Conservation (phyloP, 1,140 invertebrate genomes). For the Melipona quadrifasciata region DNA sequence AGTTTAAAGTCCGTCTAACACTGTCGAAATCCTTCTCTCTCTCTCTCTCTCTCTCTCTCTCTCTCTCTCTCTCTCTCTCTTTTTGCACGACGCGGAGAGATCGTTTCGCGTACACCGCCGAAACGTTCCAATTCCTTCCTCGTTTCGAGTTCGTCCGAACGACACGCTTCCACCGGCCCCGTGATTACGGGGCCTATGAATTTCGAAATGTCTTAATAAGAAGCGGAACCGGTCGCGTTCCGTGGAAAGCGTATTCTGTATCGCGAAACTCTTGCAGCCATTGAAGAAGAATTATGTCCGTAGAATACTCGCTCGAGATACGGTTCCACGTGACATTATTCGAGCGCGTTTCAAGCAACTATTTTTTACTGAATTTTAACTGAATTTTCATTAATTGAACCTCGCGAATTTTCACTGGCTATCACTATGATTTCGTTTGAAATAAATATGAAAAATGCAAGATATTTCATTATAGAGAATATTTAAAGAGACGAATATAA, state of each 20-base stretch:
- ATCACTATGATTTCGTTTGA: too few relatives aligned
- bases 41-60: background rate
- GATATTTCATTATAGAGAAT: too few relatives aligned
- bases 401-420: too few relatives aligned
- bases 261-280: background rate
- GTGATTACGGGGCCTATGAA: constrained; percentile 15
- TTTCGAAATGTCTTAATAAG: constrained; percentile 39
- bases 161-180: constrained; percentile 2
- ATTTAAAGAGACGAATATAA: too few relatives aligned
- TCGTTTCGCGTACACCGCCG: background rate
- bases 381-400: too few relatives aligned
- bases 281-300: background rate
- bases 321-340: too few relatives aligned
- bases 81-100: constrained; percentile 9
- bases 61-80: background rate
- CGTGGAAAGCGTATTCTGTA: background rate
- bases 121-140: constrained; percentile 19
- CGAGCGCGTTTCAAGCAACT: too few relatives aligned
- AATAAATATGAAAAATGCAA: too few relatives aligned
- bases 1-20: constrained; percentile 72
- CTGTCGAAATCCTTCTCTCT: constrained; percentile 53
- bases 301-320: too few relatives aligned
- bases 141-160: constrained; percentile 7
- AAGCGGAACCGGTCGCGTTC: constrained; percentile 28
- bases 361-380: too few relatives aligned